Conservation (phyloP, 1,140 invertebrate genomes). For the Philaenus spumarius region DNA sequence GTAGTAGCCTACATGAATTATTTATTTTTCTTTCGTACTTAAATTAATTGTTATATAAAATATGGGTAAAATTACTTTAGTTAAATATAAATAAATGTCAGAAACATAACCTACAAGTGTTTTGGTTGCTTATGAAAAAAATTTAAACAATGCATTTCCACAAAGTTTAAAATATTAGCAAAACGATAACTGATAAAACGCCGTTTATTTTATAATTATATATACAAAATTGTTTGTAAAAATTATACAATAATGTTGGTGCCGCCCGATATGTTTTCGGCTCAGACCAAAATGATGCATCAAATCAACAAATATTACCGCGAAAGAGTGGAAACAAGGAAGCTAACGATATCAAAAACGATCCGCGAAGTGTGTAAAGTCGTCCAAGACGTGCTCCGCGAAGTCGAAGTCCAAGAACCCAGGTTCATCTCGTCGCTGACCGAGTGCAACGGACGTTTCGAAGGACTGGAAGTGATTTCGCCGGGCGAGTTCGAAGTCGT, state of each 20-base stretch:
- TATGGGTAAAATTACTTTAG: no score
- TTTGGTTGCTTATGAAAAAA: no score
- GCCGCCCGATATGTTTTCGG: slow-evolving; percentile 75
- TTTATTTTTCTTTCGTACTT: no score
- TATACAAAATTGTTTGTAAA: no score
- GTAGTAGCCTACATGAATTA: no score
- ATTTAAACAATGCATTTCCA: no score
- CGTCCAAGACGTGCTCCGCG: slow-evolving; percentile 91
- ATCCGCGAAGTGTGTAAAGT: slow-evolving; percentile 89
- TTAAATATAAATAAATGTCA: no score
- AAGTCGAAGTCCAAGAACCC: slow-evolving; percentile 95
- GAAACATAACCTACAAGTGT: no score
- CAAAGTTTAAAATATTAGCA: no score
- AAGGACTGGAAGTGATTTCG: slow-evolving; percentile 84
- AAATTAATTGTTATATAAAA: no score
- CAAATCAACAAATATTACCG: slow-evolving; percentile 93
- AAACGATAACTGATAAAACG: no score
- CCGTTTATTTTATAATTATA: no score
- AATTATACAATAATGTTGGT: slow-evolving; percentile 56
- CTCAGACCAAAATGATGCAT: slow-evolving; percentile 82
- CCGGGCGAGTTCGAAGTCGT: slow-evolving; percentile 92
- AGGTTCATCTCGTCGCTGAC: slow-evolving; percentile 88
- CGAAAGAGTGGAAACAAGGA: slow-evolving; percentile 78
- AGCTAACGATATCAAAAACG: slow-evolving; percentile 75
- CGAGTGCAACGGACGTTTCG: slow-evolving; percentile 83